Base-by-base conservation (phyloP, 2,888 invertebrate species). In the Drosophila cracens region DNA sequence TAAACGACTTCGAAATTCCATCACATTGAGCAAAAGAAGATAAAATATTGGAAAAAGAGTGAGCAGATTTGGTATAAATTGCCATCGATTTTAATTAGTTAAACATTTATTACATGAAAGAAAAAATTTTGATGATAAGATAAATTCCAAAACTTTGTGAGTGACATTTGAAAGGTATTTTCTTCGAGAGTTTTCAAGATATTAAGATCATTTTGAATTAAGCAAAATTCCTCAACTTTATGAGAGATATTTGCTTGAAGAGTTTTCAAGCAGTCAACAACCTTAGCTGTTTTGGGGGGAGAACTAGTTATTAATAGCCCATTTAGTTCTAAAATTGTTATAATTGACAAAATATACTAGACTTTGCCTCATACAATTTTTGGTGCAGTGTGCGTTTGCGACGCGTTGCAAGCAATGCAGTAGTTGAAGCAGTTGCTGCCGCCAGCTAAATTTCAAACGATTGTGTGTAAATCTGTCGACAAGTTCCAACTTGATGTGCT, bases 401-500 rank as follows among this genome's bases (percentile, higher is more conserved):
- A 25, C 57, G 38, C 25, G 31, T 56, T 75, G 71, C 60, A 67
- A 61, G 46, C 25, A n/a, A 2, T 21, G 46, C 7, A 1, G 38
- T 7, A 38, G 38, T 4, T 18, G 38, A 43, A 25, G 46, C 46
- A 46, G 21, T 25, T 40, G 27, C 34, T 51, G 68, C 54, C 36
- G 79, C 70, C 54, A 82, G 74, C 68, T 58, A 69, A 61, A 59
- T 83, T 81, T 81, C 57, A 79, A 65, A 70, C 69, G 82, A 81
- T 85, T 79, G 79, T 85, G 80, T 85, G 82, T 84, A 84, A 84
- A 81, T 87, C 81, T 76, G 79, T 82, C 84, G 76, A 78, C 80
- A 78, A 69, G 61, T 78, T 69, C 43, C 76, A 83, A 69, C 72
- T 78, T 62, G 63, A 70, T 81, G 81, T 65, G 81, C 75, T 78